These are phyloP conservation scores for Clarias fuscus DNA, from an alignment of 2,797 vertebrate genomes.

Conservation along the genomic window DNA sequence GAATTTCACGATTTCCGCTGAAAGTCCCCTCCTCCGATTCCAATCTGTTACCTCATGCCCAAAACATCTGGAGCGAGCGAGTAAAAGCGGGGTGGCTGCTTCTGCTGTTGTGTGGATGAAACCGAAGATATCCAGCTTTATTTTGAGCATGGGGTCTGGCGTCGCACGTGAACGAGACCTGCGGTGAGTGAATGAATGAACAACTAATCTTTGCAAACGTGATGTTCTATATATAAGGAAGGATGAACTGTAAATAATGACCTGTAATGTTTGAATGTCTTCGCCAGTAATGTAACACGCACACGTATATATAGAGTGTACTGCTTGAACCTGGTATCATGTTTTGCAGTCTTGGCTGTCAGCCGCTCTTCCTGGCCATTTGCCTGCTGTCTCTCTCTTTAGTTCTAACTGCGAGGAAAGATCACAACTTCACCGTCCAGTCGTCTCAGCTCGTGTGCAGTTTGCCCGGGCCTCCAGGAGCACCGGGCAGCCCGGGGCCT, in stretches of 20 bases:
- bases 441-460: constrained; percentile 88
- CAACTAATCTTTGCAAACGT: neutral
- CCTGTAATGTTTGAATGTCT: neutral
- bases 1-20: constrained; percentile 16
- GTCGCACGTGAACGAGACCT: neutral
- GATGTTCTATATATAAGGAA: neutral
- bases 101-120: constrained; percentile 26
- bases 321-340: constrained; percentile 6
- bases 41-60: constrained; percentile 71
- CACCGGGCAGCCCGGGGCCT: constrained; percentile 80
- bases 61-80: constrained; percentile 69
- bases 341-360: constrained; percentile 67
- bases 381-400: constrained; percentile 76
- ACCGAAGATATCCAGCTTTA: neutral
- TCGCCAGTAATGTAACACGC: neutral
- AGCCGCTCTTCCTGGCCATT: constrained; percentile 74
- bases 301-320: neutral
- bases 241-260: neutral
- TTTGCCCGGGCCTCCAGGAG: constrained; percentile 85
- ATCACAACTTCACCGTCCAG: constrained; percentile 71
- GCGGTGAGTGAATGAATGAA: constrained; percentile 38
- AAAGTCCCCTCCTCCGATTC: constrained; percentile 41
- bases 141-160: constrained; percentile 9
- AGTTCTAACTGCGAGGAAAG: constrained; percentile 74
- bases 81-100: constrained; percentile 63